A percentile compares a stretch with the other conserved stretches of the same genome.
These are phyloP conservation scores for Mythimna lalbum DNA, from an alignment of 2,888 invertebrate species.

Conservation along the genomic window DNA sequence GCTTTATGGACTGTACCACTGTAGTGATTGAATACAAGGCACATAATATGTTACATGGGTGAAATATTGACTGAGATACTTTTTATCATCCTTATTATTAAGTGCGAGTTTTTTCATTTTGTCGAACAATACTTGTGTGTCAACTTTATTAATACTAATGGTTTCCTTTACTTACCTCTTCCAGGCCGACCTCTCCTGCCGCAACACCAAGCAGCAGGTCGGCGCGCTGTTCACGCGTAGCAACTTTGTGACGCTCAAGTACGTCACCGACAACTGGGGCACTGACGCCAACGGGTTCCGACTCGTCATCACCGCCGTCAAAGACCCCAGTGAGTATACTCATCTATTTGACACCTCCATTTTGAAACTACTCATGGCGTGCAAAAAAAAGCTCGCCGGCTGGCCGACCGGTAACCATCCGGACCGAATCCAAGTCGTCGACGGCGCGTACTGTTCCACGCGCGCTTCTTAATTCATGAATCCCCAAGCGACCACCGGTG, in stretches of 20 bases:
- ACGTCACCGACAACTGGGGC: slow-evolving; percentile 98
- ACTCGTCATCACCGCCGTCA: slow-evolving; percentile 98
- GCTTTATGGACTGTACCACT: background rate
- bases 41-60: too few relatives aligned
- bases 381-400: background rate
- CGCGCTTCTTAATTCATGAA: too few relatives aligned
- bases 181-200: slow-evolving; percentile 97
- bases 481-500: too few relatives aligned
- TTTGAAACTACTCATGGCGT: background rate
- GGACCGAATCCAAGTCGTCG: too few relatives aligned
- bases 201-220: slow-evolving; percentile 96
- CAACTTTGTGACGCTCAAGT: slow-evolving; percentile 98
- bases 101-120: background rate
- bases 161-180: slow-evolving; percentile 66
- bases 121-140: background rate
- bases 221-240: slow-evolving; percentile 97
- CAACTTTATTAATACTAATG: background rate
- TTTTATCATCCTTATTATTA: background rate
- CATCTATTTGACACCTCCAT: slow-evolving; percentile 7
- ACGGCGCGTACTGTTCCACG: too few relatives aligned
- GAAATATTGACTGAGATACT: too few relatives aligned
- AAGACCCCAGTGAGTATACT: slow-evolving; percentile 96
- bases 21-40: background rate
- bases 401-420: too few relatives aligned
- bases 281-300: slow-evolving; percentile 98